Percentiles rank a stretch among this genome's conserved stretches.
Evolutionary conservation across 2,113 vertebrate species (phyloP).

Genomic region (Cygnus buccinator): DNA sequence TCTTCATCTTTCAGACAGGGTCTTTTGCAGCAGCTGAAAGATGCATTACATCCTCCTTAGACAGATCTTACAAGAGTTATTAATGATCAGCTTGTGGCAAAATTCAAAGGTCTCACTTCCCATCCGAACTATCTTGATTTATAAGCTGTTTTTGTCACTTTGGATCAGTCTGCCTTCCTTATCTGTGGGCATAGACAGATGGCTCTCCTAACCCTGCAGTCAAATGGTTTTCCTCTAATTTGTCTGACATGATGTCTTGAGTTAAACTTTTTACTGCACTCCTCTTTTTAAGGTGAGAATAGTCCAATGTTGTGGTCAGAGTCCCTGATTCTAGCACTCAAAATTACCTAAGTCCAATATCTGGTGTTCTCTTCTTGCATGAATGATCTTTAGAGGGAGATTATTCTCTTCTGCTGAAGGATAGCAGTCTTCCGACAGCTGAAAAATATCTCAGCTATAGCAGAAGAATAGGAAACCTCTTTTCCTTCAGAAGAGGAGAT

Average conservation of each 20-base stretch:
- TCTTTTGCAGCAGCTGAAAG: background rate
- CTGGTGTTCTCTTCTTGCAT: background rate
- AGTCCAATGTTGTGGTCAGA: background rate
- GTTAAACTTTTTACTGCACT: background rate
- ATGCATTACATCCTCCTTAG: background rate
- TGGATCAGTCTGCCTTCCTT: background rate
- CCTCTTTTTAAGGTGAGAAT: background rate
- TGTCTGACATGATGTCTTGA: background rate
- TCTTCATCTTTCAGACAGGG: background rate
- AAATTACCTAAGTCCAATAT: background rate
- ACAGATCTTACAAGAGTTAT: background rate
- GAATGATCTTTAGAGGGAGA: background rate
- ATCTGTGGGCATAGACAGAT: background rate
- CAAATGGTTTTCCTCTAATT: background rate
- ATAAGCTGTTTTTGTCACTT: background rate
- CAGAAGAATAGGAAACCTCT: accelerated
- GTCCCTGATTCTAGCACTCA: background rate
- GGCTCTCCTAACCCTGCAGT: background rate
- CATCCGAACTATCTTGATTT: background rate
- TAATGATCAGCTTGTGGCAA: background rate
- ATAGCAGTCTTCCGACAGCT: background rate
- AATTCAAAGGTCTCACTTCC: background rate
- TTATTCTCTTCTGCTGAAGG: background rate
- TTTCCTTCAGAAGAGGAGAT: background rate
- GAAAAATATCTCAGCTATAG: background rate